These are phyloP conservation scores for Ellobius talpinus DNA, from an alignment of 2,113 vertebrate species.

Conservation along the genomic window DNA sequence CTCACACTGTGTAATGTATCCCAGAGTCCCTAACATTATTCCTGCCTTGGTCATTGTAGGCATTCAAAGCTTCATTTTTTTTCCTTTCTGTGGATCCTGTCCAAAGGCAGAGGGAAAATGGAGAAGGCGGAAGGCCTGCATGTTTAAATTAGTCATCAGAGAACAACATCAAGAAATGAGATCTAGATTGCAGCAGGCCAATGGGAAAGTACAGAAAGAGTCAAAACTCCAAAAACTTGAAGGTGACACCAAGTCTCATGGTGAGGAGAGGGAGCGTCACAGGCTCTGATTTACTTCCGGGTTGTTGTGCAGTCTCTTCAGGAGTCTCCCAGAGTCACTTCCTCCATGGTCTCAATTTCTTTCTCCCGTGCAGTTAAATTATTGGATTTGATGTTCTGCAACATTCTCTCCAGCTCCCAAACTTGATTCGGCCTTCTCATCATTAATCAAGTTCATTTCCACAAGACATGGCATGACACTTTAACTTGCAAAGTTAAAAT, in stretches of 20 bases:
- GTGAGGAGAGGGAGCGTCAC: neutral
- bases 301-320: neutral
- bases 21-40: neutral
- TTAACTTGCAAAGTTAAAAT: neutral
- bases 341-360: conserved; percentile 1
- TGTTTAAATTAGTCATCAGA: neutral
- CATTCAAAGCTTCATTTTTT: neutral
- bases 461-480: neutral
- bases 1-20: neutral
- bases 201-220: neutral
- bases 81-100: neutral
- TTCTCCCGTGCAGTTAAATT: neutral
- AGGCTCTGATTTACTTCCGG: neutral
- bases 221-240: neutral
- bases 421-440: neutral
- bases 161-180: neutral
- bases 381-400: neutral
- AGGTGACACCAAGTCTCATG: neutral
- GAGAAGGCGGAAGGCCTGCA: neutral
- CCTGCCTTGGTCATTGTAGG: neutral
- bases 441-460: neutral
- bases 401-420: neutral
- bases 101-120: neutral
- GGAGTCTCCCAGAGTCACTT: neutral
- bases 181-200: neutral